These are phyloP conservation scores for Eristalis tenax DNA, from an alignment of 2,888 invertebrate species.

Conservation along the genomic window DNA sequence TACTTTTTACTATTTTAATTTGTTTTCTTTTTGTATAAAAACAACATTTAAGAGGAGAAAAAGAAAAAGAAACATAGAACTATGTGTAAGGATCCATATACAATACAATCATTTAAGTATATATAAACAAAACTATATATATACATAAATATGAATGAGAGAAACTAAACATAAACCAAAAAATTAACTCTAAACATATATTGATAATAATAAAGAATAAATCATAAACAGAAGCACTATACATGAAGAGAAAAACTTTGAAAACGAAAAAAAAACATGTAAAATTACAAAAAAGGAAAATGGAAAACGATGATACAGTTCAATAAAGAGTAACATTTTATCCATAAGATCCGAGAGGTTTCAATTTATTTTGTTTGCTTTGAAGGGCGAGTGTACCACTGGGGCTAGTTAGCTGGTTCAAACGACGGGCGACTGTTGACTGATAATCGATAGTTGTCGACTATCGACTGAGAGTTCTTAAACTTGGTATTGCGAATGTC, in stretches of 20 bases:
- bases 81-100: conserved; percentile 68
- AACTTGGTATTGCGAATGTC: no score
- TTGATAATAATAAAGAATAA: conserved; percentile 57
- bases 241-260: conserved; percentile 39
- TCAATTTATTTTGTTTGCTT: background rate
- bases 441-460: no score
- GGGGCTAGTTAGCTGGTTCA: no score
- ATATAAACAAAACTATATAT: conserved; percentile 63
- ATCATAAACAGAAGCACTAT: conserved; percentile 55
- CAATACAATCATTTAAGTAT: conserved; percentile 71
- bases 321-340: conserved; percentile 71
- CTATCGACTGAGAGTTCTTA: no score
- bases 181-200: conserved; percentile 69
- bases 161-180: conserved; percentile 58
- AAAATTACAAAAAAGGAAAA: conserved; percentile 34
- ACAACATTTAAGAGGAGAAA: conserved; percentile 45
- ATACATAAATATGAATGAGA: conserved; percentile 48
- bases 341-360: conserved; percentile 47
- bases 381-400: no score
- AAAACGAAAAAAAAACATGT: conserved; percentile 29
- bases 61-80: conserved; percentile 54
- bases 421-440: no score
- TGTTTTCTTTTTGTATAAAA: conserved; percentile 72
- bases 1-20: conserved; percentile 60
- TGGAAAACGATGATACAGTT: conserved; percentile 66